Evolutionary conservation across 1,140 invertebrate species (phyloP).

Genomic region (Condylostylus longicornis): DNA sequence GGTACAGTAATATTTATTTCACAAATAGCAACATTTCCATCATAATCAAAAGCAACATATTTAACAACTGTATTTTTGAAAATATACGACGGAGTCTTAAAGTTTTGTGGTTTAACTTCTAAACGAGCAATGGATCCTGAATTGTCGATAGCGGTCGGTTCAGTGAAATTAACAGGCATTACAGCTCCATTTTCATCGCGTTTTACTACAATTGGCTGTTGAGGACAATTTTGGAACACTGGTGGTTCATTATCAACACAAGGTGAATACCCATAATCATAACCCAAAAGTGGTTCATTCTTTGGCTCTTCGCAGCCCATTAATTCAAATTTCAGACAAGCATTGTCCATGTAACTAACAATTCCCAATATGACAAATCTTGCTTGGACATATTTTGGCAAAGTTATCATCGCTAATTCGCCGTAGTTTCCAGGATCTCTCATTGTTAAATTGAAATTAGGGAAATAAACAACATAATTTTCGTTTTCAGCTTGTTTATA

Average conservation of each 20-base stretch:
- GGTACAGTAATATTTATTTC: conserved; percentile 89
- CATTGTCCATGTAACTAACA: conserved; percentile 91
- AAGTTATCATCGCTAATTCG: conserved; percentile 85
- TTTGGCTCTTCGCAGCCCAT: conserved; percentile 84
- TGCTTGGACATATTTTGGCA: conserved; percentile 84
- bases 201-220: conserved; percentile 76
- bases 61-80: conserved; percentile 86
- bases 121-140: conserved; percentile 83
- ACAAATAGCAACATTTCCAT: conserved; percentile 93
- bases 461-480: conserved; percentile 92
- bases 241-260: conserved; percentile 94
- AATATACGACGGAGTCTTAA: conserved; percentile 73
- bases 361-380: conserved; percentile 86
- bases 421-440: conserved; percentile 85
- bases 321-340: conserved; percentile 89
- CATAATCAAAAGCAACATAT: conserved; percentile 91
- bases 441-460: conserved; percentile 87
- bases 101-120: conserved; percentile 80
- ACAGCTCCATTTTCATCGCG: conserved; percentile 74
- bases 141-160: conserved; percentile 84
- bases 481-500: conserved; percentile 87
- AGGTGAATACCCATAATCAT: conserved; percentile 83
- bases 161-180: conserved; percentile 79
- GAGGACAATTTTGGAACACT: conserved; percentile 89
- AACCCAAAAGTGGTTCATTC: conserved; percentile 68